These are phyloP conservation scores for Danaus chrysippus DNA, from an alignment of 2,888 invertebrate genomes.

Conservation along the genomic window DNA sequence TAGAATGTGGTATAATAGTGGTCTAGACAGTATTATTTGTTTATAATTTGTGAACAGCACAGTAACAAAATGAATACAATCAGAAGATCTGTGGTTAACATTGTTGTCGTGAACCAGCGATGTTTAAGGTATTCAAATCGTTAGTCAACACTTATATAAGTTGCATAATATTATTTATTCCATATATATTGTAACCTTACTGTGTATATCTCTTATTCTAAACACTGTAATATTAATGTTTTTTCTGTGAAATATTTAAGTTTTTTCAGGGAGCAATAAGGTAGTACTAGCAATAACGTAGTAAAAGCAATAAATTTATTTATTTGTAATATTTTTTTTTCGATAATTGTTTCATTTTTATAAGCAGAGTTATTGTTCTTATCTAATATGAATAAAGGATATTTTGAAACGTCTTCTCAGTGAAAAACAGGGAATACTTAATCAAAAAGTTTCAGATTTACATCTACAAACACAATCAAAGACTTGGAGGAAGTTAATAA, in stretches of 20 bases:
- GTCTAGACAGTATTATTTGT: background rate
- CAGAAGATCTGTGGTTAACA: background rate
- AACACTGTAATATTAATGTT: no score
- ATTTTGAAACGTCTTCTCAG: no score
- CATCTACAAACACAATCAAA: background rate
- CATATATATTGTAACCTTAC: background rate
- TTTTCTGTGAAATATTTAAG: no score
- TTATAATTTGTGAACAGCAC: background rate
- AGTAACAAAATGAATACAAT: background rate
- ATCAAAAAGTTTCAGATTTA: constrained; percentile 1
- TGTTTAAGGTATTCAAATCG: background rate
- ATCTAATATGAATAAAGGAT: no score
- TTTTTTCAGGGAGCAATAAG: no score
- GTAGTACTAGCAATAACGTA: no score
- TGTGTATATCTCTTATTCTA: no score
- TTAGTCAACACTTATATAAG: background rate
- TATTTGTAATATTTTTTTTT: no score
- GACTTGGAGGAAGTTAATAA: background rate
- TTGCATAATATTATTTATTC: background rate
- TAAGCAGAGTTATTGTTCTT: no score
- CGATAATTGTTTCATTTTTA: no score
- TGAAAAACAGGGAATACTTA: background rate
- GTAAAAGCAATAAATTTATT: no score
- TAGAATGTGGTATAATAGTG: background rate
- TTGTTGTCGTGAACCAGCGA: background rate